Percentiles rank a stretch among this genome's conserved stretches.
phyloP scores from a whole-genome alignment of 2,888 invertebrate species.

The Macrosiphum euphorbiae region DNA sequence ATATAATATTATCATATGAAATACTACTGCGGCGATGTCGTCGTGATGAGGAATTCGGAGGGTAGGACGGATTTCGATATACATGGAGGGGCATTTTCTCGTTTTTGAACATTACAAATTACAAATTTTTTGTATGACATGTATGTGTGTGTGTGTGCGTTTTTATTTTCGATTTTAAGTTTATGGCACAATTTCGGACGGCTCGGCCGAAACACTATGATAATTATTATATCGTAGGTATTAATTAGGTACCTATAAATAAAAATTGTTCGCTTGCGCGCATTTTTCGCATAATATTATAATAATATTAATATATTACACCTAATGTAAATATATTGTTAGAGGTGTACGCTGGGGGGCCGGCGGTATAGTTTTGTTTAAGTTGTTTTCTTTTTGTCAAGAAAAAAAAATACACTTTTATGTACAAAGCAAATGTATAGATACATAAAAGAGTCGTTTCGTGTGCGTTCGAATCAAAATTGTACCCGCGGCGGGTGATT shows the following conservation, averaged over 20 bases:
- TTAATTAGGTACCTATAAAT: background rate
- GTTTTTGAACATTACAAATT: background rate
- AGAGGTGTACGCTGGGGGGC: background rate
- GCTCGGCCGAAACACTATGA: background rate
- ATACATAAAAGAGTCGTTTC: constrained; percentile 62
- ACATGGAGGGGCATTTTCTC: background rate
- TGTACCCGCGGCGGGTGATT: background rate
- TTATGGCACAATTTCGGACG: constrained; percentile 46
- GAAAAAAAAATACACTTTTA: constrained; percentile 59
- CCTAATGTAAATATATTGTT: background rate
- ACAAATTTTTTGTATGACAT: background rate
- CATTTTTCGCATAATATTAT: background rate
- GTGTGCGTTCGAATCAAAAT: constrained; percentile 2
- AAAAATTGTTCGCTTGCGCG: background rate
- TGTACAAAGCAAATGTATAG: constrained; percentile 62
- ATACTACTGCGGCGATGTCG: background rate
- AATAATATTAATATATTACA: background rate
- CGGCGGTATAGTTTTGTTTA: background rate
- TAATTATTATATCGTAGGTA: background rate
- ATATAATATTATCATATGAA: background rate
- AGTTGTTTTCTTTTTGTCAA: constrained; percentile 1
- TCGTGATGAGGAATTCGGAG: background rate
- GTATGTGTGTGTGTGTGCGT: background rate
- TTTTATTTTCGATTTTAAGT: background rate
- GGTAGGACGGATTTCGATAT: constrained; percentile 2